Evolutionary conservation across 2,797 vertebrate species (phyloP), one percentile per base, ranked within the genome.

Genomic region (Ibycter americanus): DNA sequence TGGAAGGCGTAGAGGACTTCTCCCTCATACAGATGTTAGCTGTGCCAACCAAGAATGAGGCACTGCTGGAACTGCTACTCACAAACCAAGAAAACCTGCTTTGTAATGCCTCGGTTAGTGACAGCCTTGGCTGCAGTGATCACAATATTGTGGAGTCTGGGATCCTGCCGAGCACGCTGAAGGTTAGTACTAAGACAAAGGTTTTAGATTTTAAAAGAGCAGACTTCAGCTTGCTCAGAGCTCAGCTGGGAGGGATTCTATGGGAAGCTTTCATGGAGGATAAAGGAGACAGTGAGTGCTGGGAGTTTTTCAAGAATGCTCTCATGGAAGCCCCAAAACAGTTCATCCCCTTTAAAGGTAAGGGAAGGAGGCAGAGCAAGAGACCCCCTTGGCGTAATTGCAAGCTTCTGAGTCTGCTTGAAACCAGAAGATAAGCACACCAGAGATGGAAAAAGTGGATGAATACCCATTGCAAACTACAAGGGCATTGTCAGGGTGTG

Each of bases 251-350:
- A 42, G 42, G 42, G 42, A 42, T 42, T 42, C 42, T 16, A 15
- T 42, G 15, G 42, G 42, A 7, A 61, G 25, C 25, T 67, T 61
- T 14, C 20, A 34, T 61, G 54, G 25, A 82, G 40, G 54, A 46
- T 25, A n/a, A 81, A n/a, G 52, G 27, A 67, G 19, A 9, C 19
- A 34, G 31, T 11, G 6, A 7, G 4, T 56, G 15, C 76, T 88
- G 32, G 7, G 36, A 3, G 52, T 74, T 21, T 67, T 67, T 26
- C 42, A 32, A 40, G 61, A 61, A 26, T 0, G 0, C 38, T 67
- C 20, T 82, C 2, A 20, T 47, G 61, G 78, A 46, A 61, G n/a
- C 54, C 74, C 25, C 54, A 18, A 74, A 67, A 6, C 14, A 34
- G 38, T 21, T 59, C 6, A 14, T 22, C 14, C 5, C 21, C 46